Evolutionary conservation across 1,140 invertebrate genomes (phyloP), one percentile per base, ranked within the genome.

Genomic region (Chlorops oryzae): DNA sequence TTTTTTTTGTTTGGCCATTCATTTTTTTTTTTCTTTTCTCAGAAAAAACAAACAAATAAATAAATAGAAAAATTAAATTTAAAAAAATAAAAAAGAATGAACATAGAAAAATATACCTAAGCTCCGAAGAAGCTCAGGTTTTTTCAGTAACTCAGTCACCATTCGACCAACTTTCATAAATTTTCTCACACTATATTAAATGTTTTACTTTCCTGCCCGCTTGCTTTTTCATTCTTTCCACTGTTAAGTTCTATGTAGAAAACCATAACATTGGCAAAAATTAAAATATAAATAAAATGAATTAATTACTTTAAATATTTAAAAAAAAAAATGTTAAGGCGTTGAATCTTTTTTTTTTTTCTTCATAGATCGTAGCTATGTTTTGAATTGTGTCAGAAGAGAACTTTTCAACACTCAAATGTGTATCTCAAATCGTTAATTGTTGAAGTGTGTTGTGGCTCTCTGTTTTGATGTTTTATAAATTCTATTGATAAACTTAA

Each of bases 271-370:
- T n/a, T n/a, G n/a, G n/a, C n/a, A n/a, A n/a, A n/a, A n/a, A n/a
- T n/a, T n/a, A n/a, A n/a, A n/a, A n/a, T n/a, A n/a, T n/a, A n/a
- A n/a, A n/a, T n/a, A n/a, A n/a, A n/a, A n/a, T n/a, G n/a, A n/a
- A n/a, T n/a, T 63, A 65, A 65, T 65, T 65, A 65, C 63, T 65
- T 65, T 65, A 65, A 67, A 67, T 67, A 67, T 67, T 67, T 58
- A 67, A 67, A 32, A 67, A 67, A 65, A 54, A 60, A 58, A 56
- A 54, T 59, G 9, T 39, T 9, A 32, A 58, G 51, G 53, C 63
- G 52, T 57, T 57, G 20, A 49, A 18, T 17, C 46, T 37, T 18
- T 56, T 28, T 59, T 32, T 37, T 51, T 58, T 58, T 59, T 64
- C 62, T 59, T 65, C 57, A 53, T 62, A 60, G n/a, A n/a, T n/a